Conservation (phyloP, 2,797 vertebrate species). For the Sebastes minor region DNA sequence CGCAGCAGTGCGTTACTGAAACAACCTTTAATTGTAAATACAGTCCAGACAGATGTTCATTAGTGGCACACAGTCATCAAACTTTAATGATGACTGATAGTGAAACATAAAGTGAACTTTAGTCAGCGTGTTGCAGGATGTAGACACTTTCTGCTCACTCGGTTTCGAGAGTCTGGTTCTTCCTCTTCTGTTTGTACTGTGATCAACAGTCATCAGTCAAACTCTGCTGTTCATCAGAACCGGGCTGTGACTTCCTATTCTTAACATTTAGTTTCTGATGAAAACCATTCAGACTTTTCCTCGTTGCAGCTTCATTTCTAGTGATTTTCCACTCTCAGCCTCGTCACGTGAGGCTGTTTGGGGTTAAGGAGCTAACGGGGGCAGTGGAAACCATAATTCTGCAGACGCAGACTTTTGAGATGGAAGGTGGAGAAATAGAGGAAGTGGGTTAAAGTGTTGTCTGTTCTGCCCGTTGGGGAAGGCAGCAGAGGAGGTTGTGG, state of each 20-base stretch:
- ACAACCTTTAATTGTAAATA: background rate
- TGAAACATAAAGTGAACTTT: background rate
- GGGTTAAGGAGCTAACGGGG: background rate
- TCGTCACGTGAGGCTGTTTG: background rate
- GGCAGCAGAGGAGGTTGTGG: background rate
- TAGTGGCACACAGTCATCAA: background rate
- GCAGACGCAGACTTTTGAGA: background rate
- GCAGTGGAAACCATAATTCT: background rate
- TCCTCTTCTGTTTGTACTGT: background rate
- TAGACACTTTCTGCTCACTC: background rate
- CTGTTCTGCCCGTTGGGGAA: background rate
- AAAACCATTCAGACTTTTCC: background rate
- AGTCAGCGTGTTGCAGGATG: background rate
- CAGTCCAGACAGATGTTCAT: background rate
- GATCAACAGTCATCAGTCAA: background rate
- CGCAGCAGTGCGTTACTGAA: background rate
- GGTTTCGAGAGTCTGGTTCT: background rate
- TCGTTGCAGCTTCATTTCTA: background rate
- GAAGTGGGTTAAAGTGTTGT: slow-evolving; percentile 1
- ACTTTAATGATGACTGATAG: background rate
- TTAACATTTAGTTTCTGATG: background rate
- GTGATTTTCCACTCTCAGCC: background rate
- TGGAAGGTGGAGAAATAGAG: slow-evolving; percentile 1
- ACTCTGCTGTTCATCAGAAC: background rate
- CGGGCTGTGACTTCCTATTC: background rate